phyloP scores from a whole-genome alignment of 2,888 invertebrate genomes.

The Apeira syringaria region DNA sequence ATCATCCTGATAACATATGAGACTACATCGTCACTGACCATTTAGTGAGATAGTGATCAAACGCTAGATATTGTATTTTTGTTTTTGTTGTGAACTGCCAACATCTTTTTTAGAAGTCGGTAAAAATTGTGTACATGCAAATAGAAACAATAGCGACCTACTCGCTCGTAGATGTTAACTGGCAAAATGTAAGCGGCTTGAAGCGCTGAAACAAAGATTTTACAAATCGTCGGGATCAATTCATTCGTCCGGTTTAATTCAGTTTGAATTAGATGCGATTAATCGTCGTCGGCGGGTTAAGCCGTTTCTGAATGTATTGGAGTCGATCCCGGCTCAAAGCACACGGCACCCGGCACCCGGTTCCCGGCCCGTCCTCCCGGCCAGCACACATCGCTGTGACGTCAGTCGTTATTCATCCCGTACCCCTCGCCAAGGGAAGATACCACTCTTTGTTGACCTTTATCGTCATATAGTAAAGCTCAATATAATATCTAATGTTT shows the following conservation, averaged over 20 bases:
- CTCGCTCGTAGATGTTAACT: no score
- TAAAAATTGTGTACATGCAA: no score
- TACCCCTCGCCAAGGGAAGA: constrained; percentile 62
- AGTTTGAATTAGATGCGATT: constrained; percentile 81
- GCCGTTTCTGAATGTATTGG: constrained; percentile 43
- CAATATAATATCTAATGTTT: no score
- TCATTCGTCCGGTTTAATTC: constrained; percentile 81
- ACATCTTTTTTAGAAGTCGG: no score
- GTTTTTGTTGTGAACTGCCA: no score
- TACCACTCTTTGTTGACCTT: constrained; percentile 65
- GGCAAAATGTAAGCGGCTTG: constrained; percentile 5
- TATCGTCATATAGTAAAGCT: constrained; percentile 41
- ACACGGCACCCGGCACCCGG: constrained; percentile 17
- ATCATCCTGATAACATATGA: no score
- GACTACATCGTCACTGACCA: no score
- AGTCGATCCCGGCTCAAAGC: constrained; percentile 32
- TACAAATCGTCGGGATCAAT: constrained; percentile 81
- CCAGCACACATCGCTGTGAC: constrained; percentile 81
- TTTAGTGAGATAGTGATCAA: no score
- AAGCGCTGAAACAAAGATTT: constrained; percentile 36
- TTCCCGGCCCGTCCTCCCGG: constrained; percentile 45
- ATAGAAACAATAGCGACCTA: no score
- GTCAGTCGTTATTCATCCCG: constrained; percentile 77
- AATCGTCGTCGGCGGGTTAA: constrained; percentile 76
- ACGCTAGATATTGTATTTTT: no score